These are phyloP conservation scores for Perithous albicinctus DNA, from an alignment of 2,888 invertebrate species.

Conservation along the genomic window DNA sequence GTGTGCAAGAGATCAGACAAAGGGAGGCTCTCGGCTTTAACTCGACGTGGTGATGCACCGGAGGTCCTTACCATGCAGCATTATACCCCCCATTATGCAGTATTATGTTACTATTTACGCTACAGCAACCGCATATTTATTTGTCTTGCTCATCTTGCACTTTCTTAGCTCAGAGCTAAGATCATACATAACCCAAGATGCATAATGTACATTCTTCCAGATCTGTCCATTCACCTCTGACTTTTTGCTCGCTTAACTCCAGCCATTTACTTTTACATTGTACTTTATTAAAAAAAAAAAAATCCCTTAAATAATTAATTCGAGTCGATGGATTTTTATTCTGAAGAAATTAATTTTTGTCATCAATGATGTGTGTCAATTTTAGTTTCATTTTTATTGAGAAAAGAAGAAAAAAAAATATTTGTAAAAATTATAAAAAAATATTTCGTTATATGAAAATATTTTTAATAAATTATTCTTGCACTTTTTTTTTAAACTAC, in stretches of 20 bases:
- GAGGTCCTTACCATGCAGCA: slow-evolving; percentile 76
- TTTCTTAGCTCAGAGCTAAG: slow-evolving; percentile 57
- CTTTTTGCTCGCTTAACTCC: neutral
- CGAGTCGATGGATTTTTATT: too few species aligned
- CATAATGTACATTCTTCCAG: slow-evolving; percentile 39
- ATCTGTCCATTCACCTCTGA: neutral
- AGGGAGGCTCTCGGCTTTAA: slow-evolving; percentile 70
- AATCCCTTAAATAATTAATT: too few species aligned
- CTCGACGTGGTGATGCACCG: slow-evolving; percentile 78
- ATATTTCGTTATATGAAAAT: too few species aligned
- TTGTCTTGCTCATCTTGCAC: slow-evolving; percentile 79
- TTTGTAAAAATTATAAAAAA: too few species aligned
- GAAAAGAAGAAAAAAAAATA: too few species aligned
- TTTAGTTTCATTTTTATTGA: too few species aligned
- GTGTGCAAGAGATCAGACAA: slow-evolving; percentile 53
- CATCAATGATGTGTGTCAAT: too few species aligned
- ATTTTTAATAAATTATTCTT: too few species aligned
- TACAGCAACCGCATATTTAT: slow-evolving; percentile 79
- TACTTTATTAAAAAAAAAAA: too few species aligned
- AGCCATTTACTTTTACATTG: too few species aligned
- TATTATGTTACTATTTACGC: slow-evolving; percentile 84
- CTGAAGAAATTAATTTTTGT: too few species aligned
- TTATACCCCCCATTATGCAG: slow-evolving; percentile 82
- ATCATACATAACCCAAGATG: slow-evolving; percentile 14
- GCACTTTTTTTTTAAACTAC: too few species aligned